Evolutionary conservation across 2,113 vertebrate species (phyloP).

Genomic region (Pomatorhinus ruficollis): DNA sequence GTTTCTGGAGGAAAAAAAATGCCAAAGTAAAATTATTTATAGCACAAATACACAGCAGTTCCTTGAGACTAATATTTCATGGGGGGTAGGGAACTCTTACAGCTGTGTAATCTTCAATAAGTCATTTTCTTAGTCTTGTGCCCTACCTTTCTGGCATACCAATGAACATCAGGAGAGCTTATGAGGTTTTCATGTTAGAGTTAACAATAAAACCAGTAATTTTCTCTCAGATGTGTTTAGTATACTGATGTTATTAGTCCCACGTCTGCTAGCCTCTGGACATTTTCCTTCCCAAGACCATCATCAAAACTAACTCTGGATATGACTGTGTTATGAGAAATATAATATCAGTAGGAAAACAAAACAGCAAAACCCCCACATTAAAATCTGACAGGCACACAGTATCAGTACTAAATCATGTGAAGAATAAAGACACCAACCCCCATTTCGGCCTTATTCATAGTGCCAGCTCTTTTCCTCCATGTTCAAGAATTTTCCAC

Average conservation of each 20-base stretch:
- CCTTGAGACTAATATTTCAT: constrained; percentile 12
- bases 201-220: background rate
- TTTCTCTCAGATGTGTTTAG: background rate
- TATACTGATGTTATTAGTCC: background rate
- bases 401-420: background rate
- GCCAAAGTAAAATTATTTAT: background rate
- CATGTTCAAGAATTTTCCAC: background rate
- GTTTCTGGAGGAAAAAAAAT: background rate
- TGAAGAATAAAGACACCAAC: background rate
- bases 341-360: background rate
- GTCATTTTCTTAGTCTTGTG: background rate
- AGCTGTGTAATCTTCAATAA: constrained; percentile 5
- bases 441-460: background rate
- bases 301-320: background rate
- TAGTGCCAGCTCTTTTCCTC: background rate
- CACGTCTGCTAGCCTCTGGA: background rate
- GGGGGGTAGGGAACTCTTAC: background rate
- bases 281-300: background rate
- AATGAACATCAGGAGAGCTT: background rate
- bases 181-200: constrained; percentile 9
- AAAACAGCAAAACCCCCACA: background rate
- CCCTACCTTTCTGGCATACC: constrained; percentile 4
- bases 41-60: background rate
- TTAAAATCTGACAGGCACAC: background rate
- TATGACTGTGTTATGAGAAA: background rate